Conservation (phyloP, 2,888 invertebrate genomes). For the Odontomyia ornata region DNA sequence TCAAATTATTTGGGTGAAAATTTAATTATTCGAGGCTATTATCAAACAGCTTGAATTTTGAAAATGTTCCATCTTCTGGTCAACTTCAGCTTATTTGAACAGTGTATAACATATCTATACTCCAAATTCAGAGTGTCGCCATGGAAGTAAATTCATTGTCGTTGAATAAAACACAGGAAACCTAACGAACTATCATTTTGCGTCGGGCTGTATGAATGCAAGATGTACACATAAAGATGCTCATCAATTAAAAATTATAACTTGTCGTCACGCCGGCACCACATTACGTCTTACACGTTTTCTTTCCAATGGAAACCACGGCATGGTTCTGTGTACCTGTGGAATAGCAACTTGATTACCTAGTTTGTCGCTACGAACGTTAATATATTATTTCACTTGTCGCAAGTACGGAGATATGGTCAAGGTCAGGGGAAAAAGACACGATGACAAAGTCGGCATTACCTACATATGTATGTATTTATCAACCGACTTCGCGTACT, state of each 20-base stretch:
- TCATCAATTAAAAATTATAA: not conserved
- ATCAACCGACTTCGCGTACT: not conserved
- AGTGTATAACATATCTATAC: too few species aligned
- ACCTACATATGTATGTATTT: too few species aligned
- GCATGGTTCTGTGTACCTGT: not conserved
- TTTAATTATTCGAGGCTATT: too few species aligned
- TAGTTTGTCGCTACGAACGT: conserved; percentile 24
- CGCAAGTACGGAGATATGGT: conserved; percentile 20
- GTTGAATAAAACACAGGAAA: too few species aligned
- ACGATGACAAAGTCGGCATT: not conserved
- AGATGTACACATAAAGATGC: not conserved
- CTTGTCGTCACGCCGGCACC: not conserved
- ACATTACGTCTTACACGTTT: not conserved
- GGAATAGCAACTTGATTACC: conserved; percentile 34
- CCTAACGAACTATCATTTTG: too few species aligned
- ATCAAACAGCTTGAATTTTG: too few species aligned
- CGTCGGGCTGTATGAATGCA: not conserved
- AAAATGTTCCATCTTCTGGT: too few species aligned
- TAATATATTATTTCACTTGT: conserved; percentile 34
- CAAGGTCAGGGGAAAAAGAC: conserved; percentile 31
- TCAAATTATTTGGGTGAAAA: too few species aligned
- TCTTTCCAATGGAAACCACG: conserved; percentile 12
- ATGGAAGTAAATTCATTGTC: too few species aligned
- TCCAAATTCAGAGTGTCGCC: too few species aligned
- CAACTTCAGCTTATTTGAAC: too few species aligned